Evolutionary conservation across 2,888 invertebrate species (phyloP).

Genomic region (Pandemis corylana): DNA sequence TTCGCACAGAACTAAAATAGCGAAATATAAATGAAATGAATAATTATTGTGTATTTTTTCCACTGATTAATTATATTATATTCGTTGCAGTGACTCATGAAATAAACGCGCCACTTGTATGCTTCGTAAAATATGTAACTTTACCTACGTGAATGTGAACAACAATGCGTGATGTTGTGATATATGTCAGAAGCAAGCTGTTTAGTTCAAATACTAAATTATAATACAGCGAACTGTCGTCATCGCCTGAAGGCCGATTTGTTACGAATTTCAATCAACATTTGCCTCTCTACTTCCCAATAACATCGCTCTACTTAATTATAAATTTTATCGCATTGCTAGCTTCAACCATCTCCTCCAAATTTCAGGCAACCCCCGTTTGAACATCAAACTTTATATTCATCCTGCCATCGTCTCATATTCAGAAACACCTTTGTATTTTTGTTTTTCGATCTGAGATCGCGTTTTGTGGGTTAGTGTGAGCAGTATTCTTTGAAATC

Average conservation of each 20-base stretch:
- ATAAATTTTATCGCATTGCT: too few relatives aligned
- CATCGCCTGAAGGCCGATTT: conserved; percentile 25
- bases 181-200: conserved; percentile 37
- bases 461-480: too few relatives aligned
- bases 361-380: too few relatives aligned
- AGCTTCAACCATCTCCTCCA: too few relatives aligned
- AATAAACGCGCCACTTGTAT: conserved; percentile 26
- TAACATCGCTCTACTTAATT: not conserved
- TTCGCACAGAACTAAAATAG: not conserved
- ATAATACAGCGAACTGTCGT: conserved; percentile 26
- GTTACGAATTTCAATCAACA: not conserved
- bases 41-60: conserved; percentile 7
- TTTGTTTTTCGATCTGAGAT: too few relatives aligned
- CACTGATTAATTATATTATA: conserved; percentile 1
- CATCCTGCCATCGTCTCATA: too few relatives aligned
- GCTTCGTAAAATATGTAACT: conserved; percentile 38
- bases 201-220: conserved; percentile 23
- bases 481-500: too few relatives aligned
- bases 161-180: conserved; percentile 35
- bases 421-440: too few relatives aligned
- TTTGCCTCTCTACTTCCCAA: not conserved
- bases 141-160: conserved; percentile 17
- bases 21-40: conserved; percentile 7
- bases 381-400: too few relatives aligned
- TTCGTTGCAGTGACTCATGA: conserved; percentile 28